Conservation (phyloP, 2,797 vertebrate genomes). For the Apogon hyalosoma region DNA sequence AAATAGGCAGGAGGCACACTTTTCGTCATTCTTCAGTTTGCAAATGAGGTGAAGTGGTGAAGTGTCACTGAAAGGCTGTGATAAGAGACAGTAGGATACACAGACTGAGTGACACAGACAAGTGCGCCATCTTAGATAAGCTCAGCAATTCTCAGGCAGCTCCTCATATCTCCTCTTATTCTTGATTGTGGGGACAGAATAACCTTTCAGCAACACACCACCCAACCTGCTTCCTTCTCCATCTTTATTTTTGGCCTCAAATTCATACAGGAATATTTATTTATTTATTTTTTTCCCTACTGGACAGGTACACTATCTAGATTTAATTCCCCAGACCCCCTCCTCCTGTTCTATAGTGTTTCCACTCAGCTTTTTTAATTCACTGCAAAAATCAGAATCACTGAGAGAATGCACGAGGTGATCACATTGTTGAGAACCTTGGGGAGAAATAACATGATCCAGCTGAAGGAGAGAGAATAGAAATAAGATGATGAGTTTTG, state of each 20-base stretch:
- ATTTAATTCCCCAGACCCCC: constrained; percentile 12
- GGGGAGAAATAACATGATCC: constrained; percentile 5
- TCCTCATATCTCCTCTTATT: constrained; percentile 38
- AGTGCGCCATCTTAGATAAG: constrained; percentile 58
- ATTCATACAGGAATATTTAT: constrained; percentile 23
- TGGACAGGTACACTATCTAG: not conserved
- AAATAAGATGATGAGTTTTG: constrained; percentile 40
- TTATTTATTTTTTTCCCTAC: constrained; percentile 8
- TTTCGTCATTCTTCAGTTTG: constrained; percentile 35
- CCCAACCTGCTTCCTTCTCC: not conserved
- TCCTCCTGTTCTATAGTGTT: not conserved
- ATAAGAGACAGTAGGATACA: constrained; percentile 31
- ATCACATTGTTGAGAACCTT: constrained; percentile 17
- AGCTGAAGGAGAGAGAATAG: constrained; percentile 4
- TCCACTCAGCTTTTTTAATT: constrained; percentile 27
- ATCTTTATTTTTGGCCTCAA: constrained; percentile 24
- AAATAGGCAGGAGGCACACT: not conserved
- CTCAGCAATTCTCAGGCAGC: constrained; percentile 28
- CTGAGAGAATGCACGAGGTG: not conserved
- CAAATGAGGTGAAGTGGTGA: constrained; percentile 46
- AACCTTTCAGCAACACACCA: constrained; percentile 34
- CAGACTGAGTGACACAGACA: constrained; percentile 33
- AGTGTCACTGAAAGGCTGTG: constrained; percentile 47
- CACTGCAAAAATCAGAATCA: constrained; percentile 4
- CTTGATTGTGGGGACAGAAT: constrained; percentile 39